phyloP scores from a whole-genome alignment of 2,797 vertebrate species.

The Echiichthys vipera region DNA sequence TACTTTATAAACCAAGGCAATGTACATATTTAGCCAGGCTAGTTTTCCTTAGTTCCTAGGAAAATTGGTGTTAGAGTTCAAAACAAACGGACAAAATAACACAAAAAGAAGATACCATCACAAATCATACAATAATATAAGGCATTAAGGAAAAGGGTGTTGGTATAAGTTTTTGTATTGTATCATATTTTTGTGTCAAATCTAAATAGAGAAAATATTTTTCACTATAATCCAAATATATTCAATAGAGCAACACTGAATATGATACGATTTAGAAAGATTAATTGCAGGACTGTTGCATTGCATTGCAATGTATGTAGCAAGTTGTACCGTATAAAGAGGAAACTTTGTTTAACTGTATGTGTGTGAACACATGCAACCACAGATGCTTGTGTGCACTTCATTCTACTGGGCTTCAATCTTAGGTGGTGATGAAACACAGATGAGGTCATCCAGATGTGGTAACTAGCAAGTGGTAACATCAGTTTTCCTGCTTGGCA shows the following conservation, averaged over 20 bases:
- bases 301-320: neutral
- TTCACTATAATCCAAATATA: neutral
- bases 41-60: neutral
- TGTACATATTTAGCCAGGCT: neutral
- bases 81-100: neutral
- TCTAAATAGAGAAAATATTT: neutral
- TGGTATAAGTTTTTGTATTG: no score
- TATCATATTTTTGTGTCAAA: no score
- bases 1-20: neutral
- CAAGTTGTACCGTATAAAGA: constrained; percentile 14
- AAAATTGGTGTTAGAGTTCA: neutral
- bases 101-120: neutral
- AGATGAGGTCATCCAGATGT: constrained; percentile 54
- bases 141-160: no score
- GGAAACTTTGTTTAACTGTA: neutral
- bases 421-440: constrained; percentile 32
- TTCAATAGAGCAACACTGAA: neutral
- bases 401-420: constrained; percentile 28
- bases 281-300: neutral
- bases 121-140: neutral
- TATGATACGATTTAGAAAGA: neutral
- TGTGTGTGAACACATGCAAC: constrained; percentile 18
- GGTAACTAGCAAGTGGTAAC: constrained; percentile 28
- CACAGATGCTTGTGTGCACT: neutral
- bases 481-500: constrained; percentile 28